Base-by-base conservation (phyloP, 2,888 invertebrate genomes). In the Drepana falcataria region DNA sequence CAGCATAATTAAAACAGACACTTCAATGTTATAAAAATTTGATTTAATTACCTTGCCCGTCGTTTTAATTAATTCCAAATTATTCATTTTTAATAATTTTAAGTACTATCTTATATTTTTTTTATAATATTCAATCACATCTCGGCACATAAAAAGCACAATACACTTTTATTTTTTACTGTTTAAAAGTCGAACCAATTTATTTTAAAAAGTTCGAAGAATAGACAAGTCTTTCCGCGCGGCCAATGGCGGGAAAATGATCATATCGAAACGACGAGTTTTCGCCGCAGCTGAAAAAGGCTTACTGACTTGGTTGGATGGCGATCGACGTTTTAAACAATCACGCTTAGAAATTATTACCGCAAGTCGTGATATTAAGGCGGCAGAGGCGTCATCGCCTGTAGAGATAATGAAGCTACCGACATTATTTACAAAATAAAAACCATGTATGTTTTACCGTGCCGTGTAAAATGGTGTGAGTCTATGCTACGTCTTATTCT, bases 221-320 rank as follows among this genome's bases (percentile, higher is more conserved):
- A 35, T 47, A 35, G 47, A 6, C 37, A 33, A 48, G 21, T 33
- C 4, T 37, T 21, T 21, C 48, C 4, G 53, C 53, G 40, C 53
- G 48, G 48, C 57, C 58, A 55, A 54, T 53, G 64, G 69, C 73
- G 68, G 68, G 72, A 76, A 75, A 69, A 63, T 59, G 63, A n/a
- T n/a, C 79, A 78, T 73, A 68, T 71, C 66, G 63, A 57, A 6
- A 2, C 56, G 68, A 77, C 80, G 63, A 73, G 77, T 65, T 68
- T 62, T 65, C 78, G 68, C 75, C 60, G 54, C 70, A 61, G 65
- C 66, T 62, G 76, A 68, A 73, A 77, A 74, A 76, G 73, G 64
- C 63, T 69, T 63, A 85, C 85, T 85, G 81, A 69, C 63, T 66
- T 61, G 52, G 58, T 59, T 59, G 58, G 57, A 57, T 57, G 51